Evolutionary conservation across 37 sponge, comb jelly and placozoan genomes (phyloP).

Genomic region (Cliona cf. orientalis): DNA sequence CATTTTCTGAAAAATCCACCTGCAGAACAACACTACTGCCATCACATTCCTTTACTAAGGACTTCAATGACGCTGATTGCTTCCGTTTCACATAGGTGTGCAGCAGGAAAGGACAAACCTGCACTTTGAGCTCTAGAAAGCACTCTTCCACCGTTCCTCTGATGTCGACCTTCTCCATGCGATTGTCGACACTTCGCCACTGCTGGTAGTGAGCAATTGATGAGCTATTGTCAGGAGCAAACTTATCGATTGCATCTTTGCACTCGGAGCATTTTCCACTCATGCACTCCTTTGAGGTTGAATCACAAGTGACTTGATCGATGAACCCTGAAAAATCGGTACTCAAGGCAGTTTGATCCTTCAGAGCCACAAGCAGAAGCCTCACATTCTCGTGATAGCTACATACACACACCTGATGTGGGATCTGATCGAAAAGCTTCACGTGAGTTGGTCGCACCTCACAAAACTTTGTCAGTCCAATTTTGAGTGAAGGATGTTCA

Average conservation of each 20-base stretch:
- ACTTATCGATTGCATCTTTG: slow-evolving; percentile 13
- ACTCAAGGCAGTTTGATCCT: slow-evolving; percentile 27
- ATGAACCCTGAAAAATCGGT: slow-evolving; percentile 23
- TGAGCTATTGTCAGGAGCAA: slow-evolving; percentile 14
- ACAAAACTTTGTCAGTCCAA: slow-evolving; percentile 47
- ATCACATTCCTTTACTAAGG: slow-evolving; percentile 8
- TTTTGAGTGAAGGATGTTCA: slow-evolving; percentile 27
- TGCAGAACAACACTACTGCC: slow-evolving; percentile 31
- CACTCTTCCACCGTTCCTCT: slow-evolving; percentile 21
- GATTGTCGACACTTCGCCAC: slow-evolving; percentile 18
- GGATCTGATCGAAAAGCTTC: slow-evolving; percentile 38
- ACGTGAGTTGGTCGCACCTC: slow-evolving; percentile 27
- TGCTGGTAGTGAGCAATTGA: slow-evolving; percentile 1
- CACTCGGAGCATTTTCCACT: slow-evolving; percentile 20
- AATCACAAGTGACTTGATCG: slow-evolving; percentile 36
- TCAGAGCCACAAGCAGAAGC: slow-evolving; percentile 45
- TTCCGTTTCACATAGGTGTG: slow-evolving; percentile 39
- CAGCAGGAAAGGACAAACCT: slow-evolving; percentile 25
- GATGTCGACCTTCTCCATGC: slow-evolving; percentile 37
- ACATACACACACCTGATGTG: slow-evolving; percentile 55
- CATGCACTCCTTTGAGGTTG: slow-evolving; percentile 17
- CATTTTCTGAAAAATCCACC: slow-evolving; percentile 55
- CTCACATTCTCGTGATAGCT: slow-evolving; percentile 56
- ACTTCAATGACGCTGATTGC: slow-evolving; percentile 30
- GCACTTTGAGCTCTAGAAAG: slow-evolving; percentile 11